phyloP scores from a whole-genome alignment of 1,140 invertebrate species.

The Ostrea edulis region DNA sequence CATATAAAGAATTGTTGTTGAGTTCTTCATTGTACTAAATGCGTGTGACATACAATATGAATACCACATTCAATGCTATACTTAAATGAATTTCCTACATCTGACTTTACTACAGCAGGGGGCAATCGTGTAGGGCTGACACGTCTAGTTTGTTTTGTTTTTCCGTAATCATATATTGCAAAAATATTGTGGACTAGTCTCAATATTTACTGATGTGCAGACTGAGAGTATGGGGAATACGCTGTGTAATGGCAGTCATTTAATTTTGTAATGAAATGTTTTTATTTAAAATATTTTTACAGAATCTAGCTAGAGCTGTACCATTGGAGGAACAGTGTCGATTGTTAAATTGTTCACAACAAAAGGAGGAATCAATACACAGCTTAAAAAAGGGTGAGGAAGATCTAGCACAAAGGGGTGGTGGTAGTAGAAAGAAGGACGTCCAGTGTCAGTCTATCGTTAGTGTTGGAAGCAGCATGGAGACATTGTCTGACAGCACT shows the following conservation, averaged over 20 bases:
- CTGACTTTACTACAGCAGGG: too few relatives aligned
- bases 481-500: conserved; percentile 9
- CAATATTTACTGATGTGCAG: too few relatives aligned
- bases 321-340: conserved; percentile 45
- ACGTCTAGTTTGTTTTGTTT: too few relatives aligned
- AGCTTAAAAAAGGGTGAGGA: neutral
- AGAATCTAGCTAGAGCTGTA: conserved; percentile 16
- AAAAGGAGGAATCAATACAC: neutral
- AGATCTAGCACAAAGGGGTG: neutral
- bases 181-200: too few relatives aligned
- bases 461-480: neutral
- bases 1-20: too few relatives aligned
- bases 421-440: neutral
- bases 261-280: neutral
- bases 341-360: neutral
- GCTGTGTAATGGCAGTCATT: neutral
- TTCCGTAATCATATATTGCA: too few relatives aligned
- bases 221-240: too few relatives aligned
- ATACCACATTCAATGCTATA: too few relatives aligned
- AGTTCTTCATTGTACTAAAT: too few relatives aligned
- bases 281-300: neutral
- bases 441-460: neutral
- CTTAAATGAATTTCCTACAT: too few relatives aligned
- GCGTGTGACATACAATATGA: too few relatives aligned
- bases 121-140: too few relatives aligned